Percentiles rank a stretch among this genome's conserved stretches.
Evolutionary conservation across 2,888 invertebrate genomes (phyloP).

Genomic region (Dryomyza anilis): DNA sequence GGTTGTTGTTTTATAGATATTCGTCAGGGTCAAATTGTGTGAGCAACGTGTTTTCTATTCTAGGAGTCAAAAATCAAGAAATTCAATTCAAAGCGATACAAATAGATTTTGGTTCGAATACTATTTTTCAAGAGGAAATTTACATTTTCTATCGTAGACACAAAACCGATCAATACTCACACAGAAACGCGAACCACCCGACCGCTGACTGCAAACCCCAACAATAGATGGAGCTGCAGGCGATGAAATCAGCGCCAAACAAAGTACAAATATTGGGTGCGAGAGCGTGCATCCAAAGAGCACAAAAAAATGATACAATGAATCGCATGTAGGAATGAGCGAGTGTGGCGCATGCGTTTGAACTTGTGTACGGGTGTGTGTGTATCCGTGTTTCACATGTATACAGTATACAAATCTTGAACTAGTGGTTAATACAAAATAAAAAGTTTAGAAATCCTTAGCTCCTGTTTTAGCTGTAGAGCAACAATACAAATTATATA

Average conservation of each 20-base stretch:
- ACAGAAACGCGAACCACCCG: not conserved
- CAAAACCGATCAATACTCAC: constrained; percentile 4
- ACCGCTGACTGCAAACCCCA: constrained; percentile 40
- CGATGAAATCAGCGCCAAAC: constrained; percentile 44
- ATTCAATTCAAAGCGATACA: too few species aligned
- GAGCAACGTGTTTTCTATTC: not conserved
- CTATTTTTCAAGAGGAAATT: not conserved
- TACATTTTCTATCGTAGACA: not conserved
- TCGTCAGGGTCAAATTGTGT: constrained; percentile 17
- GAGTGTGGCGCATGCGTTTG: constrained; percentile 5
- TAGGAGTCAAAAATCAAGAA: too few species aligned
- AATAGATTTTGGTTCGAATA: too few species aligned
- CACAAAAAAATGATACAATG: not conserved
- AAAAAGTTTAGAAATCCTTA: not conserved
- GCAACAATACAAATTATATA: not conserved
- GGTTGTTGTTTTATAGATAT: not conserved
- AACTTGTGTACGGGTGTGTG: not conserved
- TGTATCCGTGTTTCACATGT: too few species aligned
- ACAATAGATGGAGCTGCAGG: constrained; percentile 52
- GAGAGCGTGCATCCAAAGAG: not conserved
- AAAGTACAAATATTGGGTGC: constrained; percentile 23
- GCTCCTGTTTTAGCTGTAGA: not conserved
- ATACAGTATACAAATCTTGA: not conserved
- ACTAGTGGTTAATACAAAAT: not conserved
- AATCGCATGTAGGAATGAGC: not conserved